These are phyloP conservation scores for Zophobas morio DNA, from an alignment of 1,140 invertebrate genomes.

Conservation along the genomic window DNA sequence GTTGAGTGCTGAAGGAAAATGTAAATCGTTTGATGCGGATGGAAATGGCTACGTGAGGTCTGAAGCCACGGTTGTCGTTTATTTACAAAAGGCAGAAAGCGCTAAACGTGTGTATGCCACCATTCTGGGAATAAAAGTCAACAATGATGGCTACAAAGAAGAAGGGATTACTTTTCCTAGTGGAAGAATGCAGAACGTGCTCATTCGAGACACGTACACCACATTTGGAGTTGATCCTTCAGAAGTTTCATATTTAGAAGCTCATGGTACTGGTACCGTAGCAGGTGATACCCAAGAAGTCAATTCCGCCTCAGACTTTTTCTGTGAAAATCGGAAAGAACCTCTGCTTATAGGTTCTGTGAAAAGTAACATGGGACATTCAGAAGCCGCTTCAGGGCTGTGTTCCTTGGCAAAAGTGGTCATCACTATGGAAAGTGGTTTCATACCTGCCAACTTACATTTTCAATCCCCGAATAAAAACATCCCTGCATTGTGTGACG, in stretches of 20 bases:
- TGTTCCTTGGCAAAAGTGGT: constrained; percentile 92
- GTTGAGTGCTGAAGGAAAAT: constrained; percentile 91
- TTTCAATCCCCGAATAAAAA: constrained; percentile 89
- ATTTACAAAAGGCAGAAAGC: constrained; percentile 82
- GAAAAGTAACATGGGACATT: constrained; percentile 98
- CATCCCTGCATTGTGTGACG: constrained; percentile 89
- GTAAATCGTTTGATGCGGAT: constrained; percentile 93
- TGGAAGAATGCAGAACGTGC: constrained; percentile 86
- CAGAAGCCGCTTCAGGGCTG: constrained; percentile 93
- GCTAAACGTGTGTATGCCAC: constrained; percentile 90
- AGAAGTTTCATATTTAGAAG: constrained; percentile 91
- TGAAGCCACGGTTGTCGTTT: constrained; percentile 87
- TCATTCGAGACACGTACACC: constrained; percentile 88
- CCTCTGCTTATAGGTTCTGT: constrained; percentile 95
- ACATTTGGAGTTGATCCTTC: constrained; percentile 87
- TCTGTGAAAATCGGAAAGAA: constrained; percentile 85
- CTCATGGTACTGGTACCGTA: constrained; percentile 97
- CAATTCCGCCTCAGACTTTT: constrained; percentile 92
- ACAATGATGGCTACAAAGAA: constrained; percentile 92
- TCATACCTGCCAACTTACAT: constrained; percentile 93
- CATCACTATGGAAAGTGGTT: constrained; percentile 89
- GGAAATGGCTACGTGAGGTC: constrained; percentile 95
- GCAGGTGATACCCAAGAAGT: constrained; percentile 96
- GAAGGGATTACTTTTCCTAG: constrained; percentile 94
- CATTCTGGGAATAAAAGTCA: constrained; percentile 87